Conservation (phyloP, 2,113 vertebrate genomes). For the Hystrix cristata region DNA sequence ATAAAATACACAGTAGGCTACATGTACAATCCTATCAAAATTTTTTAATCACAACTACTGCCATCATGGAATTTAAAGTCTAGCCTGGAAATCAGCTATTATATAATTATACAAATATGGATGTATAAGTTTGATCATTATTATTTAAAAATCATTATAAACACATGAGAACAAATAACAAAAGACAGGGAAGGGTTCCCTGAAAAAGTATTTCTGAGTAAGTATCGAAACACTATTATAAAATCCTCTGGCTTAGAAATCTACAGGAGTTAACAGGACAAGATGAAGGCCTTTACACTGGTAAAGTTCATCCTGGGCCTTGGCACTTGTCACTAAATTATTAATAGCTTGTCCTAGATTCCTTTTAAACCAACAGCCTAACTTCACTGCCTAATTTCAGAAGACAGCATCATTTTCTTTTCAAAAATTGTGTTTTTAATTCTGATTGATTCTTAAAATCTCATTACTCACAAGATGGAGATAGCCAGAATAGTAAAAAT, state of each 20-base stretch:
- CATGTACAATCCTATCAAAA: background rate
- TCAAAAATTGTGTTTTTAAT: background rate
- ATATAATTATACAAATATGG: background rate
- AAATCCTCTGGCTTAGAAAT: background rate
- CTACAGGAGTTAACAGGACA: background rate
- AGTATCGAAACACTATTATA: background rate
- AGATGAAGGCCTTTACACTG: background rate
- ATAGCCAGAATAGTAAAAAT: background rate
- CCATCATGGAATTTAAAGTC: background rate
- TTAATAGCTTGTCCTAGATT: background rate
- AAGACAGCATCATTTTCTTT: background rate
- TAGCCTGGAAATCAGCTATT: background rate
- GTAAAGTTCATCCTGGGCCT: background rate
- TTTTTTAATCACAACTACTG: background rate
- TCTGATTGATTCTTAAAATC: background rate
- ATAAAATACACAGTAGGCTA: background rate
- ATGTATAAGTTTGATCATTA: background rate
- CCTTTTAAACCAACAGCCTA: background rate
- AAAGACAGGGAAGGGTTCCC: background rate
- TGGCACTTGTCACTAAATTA: background rate
- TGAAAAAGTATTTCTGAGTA: background rate
- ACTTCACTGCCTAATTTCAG: background rate
- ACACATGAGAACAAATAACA: background rate
- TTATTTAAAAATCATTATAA: background rate
- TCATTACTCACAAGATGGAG: background rate